Base-by-base conservation (phyloP, 2,888 invertebrate genomes). In the Metacarcinus magister region DNA sequence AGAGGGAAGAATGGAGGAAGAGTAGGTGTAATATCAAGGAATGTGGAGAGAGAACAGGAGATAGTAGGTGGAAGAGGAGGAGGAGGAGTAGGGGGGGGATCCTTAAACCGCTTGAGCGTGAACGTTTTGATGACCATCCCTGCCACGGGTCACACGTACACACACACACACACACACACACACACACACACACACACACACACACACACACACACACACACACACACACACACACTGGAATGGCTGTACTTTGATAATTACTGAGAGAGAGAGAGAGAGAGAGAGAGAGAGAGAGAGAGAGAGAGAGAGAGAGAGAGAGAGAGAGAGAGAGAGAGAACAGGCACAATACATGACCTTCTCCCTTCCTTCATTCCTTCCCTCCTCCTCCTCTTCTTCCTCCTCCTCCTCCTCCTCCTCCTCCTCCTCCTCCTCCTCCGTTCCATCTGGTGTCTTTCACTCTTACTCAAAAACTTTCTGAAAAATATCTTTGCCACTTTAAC, bases 241-340 rank as follows among this genome's bases (percentile, higher is more conserved):
- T 48, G 48, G 48, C 10, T 48, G 13, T 48, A 48, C 48, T 48
- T 48, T 48, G 48, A 48, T 48, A 7, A 67, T 8, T 23, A 13
- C 3, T 19, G 67, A 67, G 67, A 67, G 67, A 67, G 67, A 67
- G 67, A 67, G 67, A 67, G 67, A 67, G 67, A 67, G 67, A 67
- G 67, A 67, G 67, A 67, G 67, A 67, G 67, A 67, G 67, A 67
- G 67, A 67, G 67, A 67, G 67, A 67, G 67, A 67, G 67, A 67
- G 67, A 67, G 67, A 67, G 67, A 67, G 67, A 67, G 67, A 67
- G 19, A 13, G 67, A 54, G 54, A 54, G 54, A 54, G 54, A 54
- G 54, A 54, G 54, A 54, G 54, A 54, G 54, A 54, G 54, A 54
- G 54, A 60, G 16, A 67, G 67, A 67, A 67, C 28, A 82, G 32